A percentile compares a stretch with the other conserved stretches of the same genome.
Conservation (phyloP, 2,797 vertebrate species). For the Sebastes miniatus region DNA sequence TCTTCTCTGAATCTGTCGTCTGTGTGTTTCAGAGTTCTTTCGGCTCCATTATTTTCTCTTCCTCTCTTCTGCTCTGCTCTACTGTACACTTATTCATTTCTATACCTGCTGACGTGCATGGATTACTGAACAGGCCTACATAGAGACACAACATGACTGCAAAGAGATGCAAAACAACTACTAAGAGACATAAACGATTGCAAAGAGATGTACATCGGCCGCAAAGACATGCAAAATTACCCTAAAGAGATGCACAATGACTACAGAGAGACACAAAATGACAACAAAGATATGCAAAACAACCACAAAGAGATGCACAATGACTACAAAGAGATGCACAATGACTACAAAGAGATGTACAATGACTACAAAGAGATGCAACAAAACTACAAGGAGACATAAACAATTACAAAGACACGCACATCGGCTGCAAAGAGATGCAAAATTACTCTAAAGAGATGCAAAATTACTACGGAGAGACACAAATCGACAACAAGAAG, state of each 20-base stretch:
- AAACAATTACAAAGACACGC: neutral
- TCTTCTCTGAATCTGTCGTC: conserved; percentile 6
- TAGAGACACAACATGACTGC: neutral
- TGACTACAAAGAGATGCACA: neutral
- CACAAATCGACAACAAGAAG: too few species aligned
- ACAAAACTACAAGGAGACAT: neutral
- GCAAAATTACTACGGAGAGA: too few species aligned
- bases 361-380: neutral
- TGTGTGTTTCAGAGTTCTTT: conserved; percentile 11
- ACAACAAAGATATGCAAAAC: neutral
- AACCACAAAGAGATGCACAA: neutral
- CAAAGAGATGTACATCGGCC: neutral
- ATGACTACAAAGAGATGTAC: neutral
- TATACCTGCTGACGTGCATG: neutral
- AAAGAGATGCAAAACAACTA: neutral
- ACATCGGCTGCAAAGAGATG: neutral
- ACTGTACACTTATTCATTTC: conserved; percentile 9
- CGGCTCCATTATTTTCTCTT: conserved; percentile 10
- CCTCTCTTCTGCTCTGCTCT: neutral
- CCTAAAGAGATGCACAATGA: neutral
- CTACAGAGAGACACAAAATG: neutral
- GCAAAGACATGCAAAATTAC: neutral
- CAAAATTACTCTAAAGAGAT: too few species aligned
- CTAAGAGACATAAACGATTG: neutral
- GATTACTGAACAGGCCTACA: neutral